Conservation (phyloP, 2,113 vertebrate genomes). For the Phocoena sinus region DNA sequence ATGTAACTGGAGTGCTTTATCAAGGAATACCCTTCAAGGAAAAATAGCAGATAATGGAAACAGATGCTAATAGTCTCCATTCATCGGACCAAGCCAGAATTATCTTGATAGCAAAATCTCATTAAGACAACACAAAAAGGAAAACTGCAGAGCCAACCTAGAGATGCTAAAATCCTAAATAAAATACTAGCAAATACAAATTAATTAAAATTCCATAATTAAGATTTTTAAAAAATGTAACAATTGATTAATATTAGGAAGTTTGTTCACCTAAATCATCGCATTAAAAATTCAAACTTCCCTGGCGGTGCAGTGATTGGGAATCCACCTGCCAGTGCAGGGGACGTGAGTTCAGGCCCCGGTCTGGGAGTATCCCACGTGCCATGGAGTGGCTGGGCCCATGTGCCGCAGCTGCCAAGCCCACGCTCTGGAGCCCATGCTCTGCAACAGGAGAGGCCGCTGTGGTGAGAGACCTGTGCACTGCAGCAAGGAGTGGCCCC, state of each 20-base stretch:
- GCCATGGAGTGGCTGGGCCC: too few species aligned
- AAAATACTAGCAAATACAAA: slow-evolving; percentile 6
- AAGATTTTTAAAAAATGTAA: neutral
- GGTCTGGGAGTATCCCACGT: too few species aligned
- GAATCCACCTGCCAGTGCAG: too few species aligned
- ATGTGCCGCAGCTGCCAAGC: too few species aligned
- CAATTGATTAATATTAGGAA: neutral
- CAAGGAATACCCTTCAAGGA: neutral
- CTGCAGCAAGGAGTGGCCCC: too few species aligned
- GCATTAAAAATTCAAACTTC: neutral
- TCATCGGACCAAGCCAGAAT: neutral
- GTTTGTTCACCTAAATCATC: neutral
- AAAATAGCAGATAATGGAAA: neutral
- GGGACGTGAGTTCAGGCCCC: too few species aligned
- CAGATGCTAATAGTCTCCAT: neutral
- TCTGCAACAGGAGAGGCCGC: too few species aligned
- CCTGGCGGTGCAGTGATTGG: too few species aligned
- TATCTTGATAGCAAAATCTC: neutral
- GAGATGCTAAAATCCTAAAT: neutral
- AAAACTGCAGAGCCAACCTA: neutral
- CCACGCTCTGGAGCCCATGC: too few species aligned
- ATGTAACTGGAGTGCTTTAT: neutral
- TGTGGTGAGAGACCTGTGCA: too few species aligned
- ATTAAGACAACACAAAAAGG: neutral
- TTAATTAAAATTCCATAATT: neutral